phyloP scores from a whole-genome alignment of 2,797 vertebrate genomes.

The Pachyuromys duprasi region DNA sequence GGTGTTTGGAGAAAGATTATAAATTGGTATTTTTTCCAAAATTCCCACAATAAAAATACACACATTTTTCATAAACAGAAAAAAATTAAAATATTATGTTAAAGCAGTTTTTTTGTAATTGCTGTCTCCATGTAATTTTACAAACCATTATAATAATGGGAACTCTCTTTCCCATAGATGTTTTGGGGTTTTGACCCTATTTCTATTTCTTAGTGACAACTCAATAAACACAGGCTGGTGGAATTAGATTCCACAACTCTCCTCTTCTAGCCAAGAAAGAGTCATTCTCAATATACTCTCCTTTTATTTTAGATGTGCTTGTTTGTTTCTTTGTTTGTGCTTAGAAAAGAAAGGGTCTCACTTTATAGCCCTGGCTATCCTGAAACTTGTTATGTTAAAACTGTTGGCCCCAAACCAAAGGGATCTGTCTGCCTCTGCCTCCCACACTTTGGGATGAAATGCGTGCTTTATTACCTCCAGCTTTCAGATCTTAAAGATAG shows the following conservation, averaged over 20 bases:
- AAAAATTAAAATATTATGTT: neutral
- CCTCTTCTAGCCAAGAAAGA: neutral
- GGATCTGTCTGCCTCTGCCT: too few species aligned
- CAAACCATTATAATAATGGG: neutral
- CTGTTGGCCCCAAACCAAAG: neutral
- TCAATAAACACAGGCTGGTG: neutral
- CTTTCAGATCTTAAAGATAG: neutral
- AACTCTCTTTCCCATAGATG: neutral
- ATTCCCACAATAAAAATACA: neutral
- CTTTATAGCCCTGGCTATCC: neutral
- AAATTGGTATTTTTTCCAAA: neutral
- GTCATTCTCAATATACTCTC: neutral
- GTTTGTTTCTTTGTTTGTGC: neutral
- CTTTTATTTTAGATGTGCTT: neutral
- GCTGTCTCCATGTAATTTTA: neutral
- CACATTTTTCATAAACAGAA: slow-evolving; percentile 13
- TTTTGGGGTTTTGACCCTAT: neutral
- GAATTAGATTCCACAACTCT: neutral
- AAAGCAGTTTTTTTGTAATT: neutral
- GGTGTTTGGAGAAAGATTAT: neutral
- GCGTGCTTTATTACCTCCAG: too few species aligned
- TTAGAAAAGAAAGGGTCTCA: neutral
- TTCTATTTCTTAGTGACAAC: neutral
- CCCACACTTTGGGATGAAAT: neutral
- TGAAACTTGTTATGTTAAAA: neutral